A percentile compares a stretch with the other conserved stretches of the same genome.
These are phyloP conservation scores for Ameiurus melas DNA, from an alignment of 2,113 vertebrate genomes.

Conservation along the genomic window DNA sequence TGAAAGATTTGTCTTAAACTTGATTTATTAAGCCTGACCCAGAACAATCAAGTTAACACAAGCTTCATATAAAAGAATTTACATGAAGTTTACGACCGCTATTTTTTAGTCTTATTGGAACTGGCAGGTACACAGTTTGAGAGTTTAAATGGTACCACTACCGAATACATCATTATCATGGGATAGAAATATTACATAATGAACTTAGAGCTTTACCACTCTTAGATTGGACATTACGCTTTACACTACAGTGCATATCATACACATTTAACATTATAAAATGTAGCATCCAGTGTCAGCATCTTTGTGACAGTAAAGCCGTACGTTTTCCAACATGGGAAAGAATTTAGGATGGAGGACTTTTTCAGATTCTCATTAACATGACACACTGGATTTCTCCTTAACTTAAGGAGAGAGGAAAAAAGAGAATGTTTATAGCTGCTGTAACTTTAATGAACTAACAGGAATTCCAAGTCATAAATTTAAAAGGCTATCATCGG, in stretches of 20 bases:
- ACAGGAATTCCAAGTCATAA: no score
- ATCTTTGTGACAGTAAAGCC: neutral
- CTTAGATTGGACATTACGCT: neutral
- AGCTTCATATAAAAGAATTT: neutral
- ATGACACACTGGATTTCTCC: neutral
- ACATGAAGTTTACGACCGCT: neutral
- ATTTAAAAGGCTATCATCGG: no score
- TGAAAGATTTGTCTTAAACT: slow-evolving; percentile 26
- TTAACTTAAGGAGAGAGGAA: neutral
- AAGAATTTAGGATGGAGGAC: neutral
- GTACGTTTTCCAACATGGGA: neutral
- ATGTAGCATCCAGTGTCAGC: neutral
- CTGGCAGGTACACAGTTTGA: neutral
- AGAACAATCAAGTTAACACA: neutral
- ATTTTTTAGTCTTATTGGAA: neutral
- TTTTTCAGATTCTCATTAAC: neutral
- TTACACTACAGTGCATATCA: neutral
- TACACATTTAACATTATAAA: neutral
- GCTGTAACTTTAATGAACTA: neutral
- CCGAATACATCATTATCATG: neutral
- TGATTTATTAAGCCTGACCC: neutral
- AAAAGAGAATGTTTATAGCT: neutral
- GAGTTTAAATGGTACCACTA: neutral
- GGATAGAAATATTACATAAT: neutral
- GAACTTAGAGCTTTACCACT: neutral